Conservation (phyloP, 2,797 vertebrate species). For the Pampus argenteus region DNA sequence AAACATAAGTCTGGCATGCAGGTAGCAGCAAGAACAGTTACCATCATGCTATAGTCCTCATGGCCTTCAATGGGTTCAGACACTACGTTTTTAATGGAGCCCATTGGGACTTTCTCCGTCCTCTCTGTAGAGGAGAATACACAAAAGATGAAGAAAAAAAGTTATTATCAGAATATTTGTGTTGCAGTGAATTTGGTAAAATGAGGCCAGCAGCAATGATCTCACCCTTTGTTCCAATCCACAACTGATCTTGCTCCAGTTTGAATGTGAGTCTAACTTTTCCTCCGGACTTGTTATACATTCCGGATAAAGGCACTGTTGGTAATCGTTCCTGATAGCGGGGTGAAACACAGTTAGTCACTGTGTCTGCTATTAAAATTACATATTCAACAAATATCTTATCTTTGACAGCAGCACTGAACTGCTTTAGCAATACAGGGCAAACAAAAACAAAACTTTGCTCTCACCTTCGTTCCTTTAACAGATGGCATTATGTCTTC, state of each 20-base stretch:
- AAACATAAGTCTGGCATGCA: conserved; percentile 8
- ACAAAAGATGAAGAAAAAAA: conserved; percentile 8
- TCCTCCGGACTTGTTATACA: conserved; percentile 99
- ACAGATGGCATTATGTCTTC: conserved; percentile 96
- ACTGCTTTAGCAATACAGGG: not conserved
- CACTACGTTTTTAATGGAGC: conserved; percentile 99
- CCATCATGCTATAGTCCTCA: conserved; percentile 99
- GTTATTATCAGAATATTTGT: conserved; percentile 7
- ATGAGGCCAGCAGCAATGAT: not conserved
- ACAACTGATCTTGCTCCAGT: conserved; percentile 98
- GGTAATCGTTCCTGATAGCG: conserved; percentile 93
- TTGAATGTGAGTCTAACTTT: conserved; percentile 99
- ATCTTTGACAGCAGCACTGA: not conserved
- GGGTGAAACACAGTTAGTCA: conserved; percentile 35
- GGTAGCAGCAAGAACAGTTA: conserved; percentile 73
- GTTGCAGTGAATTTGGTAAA: not conserved
- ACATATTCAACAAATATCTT: not conserved
- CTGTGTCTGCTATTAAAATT: not conserved
- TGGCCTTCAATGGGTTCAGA: conserved; percentile 98
- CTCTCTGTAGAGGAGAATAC: conserved; percentile 87
- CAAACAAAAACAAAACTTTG: conserved; percentile 11
- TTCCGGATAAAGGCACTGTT: conserved; percentile 96
- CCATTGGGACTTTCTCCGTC: conserved; percentile 99
- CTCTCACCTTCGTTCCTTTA: conserved; percentile 94
- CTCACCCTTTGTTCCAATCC: conserved; percentile 99